Base-by-base conservation (phyloP, 2,888 invertebrate genomes). In the Meganola albula region DNA sequence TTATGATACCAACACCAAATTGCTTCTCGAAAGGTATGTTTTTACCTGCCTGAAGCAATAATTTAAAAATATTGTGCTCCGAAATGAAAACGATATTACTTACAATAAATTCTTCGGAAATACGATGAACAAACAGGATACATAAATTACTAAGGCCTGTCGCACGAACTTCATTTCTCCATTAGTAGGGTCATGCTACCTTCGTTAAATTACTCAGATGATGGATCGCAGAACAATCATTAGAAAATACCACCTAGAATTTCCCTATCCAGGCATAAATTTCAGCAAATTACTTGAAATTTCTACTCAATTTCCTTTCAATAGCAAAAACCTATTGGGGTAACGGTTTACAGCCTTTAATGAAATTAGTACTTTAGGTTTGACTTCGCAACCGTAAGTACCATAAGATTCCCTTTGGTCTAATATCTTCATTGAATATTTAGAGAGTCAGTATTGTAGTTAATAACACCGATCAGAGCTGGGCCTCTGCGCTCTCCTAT, bases 151-250 rank as follows among this genome's bases (percentile, higher is more conserved):
- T n/a, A 34, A 32, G 31, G 28, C 38, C 40, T 57, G 55, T 56
- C 52, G 46, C 44, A 44, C 44, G 40, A 53, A 66, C 63, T 63
- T 61, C 56, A 61, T 66, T 66, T 49, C 53, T 61, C 66, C 66
- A 66, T 66, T 66, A 66, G 53, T 34, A 43, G 42, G 53, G 55
- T 60, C 63, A 59, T 55, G 55, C 50, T 49, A 58, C 58, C 61
- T 60, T 54, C 34, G 58, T 53, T 54, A 63, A 65, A 61, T 65
- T 63, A 60, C 58, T 34, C 31, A 32, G 46, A 63, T 67, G 68
- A 68, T 68, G 54, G 63, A 68, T 68, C 49, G 55, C 56, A 39
- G 47, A 53, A 52, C 51, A 47, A 45, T 36, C 46, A 53, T 58
- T 54, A 55, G 20, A 20, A 51, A 60, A 58, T 56, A 53, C 31